Conservation (phyloP, 2,888 invertebrate species). For the Phengaris alcon region DNA sequence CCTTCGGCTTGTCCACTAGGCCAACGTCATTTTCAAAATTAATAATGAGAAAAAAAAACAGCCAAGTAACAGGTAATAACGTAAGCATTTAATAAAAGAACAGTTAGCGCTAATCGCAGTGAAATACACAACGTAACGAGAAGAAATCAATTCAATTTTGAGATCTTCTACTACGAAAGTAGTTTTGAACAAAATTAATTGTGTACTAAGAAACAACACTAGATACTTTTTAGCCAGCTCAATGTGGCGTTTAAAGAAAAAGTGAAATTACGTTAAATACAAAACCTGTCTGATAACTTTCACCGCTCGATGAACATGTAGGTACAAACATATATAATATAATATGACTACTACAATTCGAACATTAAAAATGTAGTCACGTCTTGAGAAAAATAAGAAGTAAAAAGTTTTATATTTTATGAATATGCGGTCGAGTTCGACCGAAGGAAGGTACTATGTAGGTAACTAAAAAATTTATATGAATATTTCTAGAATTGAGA, state of each 20-base stretch:
- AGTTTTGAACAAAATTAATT: not conserved
- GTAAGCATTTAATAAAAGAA: too few species aligned
- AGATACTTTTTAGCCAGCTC: too few species aligned
- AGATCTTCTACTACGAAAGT: not conserved
- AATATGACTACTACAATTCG: not conserved
- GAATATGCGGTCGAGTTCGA: not conserved
- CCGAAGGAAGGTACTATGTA: not conserved
- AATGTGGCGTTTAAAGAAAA: not conserved
- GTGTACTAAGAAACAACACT: not conserved
- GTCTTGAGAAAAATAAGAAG: not conserved
- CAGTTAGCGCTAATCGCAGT: too few species aligned
- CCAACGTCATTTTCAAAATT: not conserved
- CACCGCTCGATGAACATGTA: not conserved
- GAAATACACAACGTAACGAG: too few species aligned
- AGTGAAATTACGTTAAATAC: slow-evolving; percentile 22
- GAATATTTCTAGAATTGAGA: too few species aligned
- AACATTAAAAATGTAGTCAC: not conserved
- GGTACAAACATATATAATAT: not conserved
- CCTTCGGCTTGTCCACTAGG: not conserved
- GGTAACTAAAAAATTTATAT: too few species aligned
- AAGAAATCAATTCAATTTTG: not conserved
- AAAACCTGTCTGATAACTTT: slow-evolving; percentile 17
- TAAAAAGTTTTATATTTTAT: not conserved
- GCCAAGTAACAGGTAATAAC: too few species aligned
- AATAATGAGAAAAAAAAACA: not conserved